phyloP scores from a whole-genome alignment of 2,888 invertebrate genomes.

The Leucophora obtusa region DNA sequence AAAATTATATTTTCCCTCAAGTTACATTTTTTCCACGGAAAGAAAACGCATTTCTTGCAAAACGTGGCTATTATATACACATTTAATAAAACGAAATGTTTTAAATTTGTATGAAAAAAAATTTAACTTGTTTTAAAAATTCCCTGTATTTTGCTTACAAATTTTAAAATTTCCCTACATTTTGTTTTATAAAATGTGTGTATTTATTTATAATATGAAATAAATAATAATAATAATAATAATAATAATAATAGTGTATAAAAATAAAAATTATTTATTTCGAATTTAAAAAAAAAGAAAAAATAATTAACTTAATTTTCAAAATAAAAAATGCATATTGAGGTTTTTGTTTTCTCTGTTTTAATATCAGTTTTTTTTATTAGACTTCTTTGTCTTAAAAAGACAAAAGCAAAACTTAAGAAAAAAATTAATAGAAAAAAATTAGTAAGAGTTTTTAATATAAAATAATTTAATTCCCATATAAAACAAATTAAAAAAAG shows the following conservation, averaged over 20 bases:
- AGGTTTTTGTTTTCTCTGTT: constrained; percentile 36
- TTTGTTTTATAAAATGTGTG: neutral
- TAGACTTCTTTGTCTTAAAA: constrained; percentile 31
- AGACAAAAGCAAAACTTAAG: constrained; percentile 27
- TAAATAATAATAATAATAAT: too few species aligned
- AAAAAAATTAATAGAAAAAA: constrained; percentile 16
- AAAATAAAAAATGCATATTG: constrained; percentile 28
- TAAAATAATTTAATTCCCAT: constrained; percentile 26
- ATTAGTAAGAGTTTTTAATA: constrained; percentile 3
- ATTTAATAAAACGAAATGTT: too few species aligned
- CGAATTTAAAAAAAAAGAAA: neutral
- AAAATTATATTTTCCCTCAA: too few species aligned
- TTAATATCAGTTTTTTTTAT: constrained; percentile 45
- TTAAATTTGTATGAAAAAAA: too few species aligned
- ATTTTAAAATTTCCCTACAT: neutral
- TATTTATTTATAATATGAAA: too few species aligned
- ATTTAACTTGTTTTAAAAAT: too few species aligned
- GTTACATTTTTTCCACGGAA: too few species aligned
- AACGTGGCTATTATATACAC: too few species aligned
- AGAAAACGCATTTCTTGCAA: too few species aligned
- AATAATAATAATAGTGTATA: too few species aligned
- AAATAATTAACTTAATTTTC: neutral
- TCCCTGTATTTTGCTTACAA: neutral
- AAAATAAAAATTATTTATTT: neutral
- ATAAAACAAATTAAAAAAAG: constrained; percentile 18